Percentiles rank a stretch among this genome's conserved stretches.
Conservation (phyloP, 1,140 invertebrate genomes). For the Hydropsyche tenuis region DNA sequence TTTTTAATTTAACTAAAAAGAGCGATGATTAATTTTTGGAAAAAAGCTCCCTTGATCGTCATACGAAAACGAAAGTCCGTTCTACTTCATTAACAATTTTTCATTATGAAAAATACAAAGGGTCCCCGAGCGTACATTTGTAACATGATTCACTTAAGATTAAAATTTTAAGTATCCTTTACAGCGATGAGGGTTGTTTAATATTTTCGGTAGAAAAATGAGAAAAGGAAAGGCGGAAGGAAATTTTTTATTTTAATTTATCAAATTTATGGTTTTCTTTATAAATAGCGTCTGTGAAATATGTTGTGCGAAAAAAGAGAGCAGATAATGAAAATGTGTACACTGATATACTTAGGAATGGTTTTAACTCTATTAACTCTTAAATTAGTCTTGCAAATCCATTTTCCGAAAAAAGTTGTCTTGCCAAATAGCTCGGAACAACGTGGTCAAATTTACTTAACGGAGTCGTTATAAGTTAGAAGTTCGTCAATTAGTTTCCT, state of each 20-base stretch:
- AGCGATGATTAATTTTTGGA: neutral
- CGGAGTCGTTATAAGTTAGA: constrained; percentile 17
- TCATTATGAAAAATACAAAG: constrained; percentile 26
- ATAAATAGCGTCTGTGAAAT: too few species aligned
- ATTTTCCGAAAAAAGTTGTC: too few species aligned
- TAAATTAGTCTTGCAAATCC: too few species aligned
- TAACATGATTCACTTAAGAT: constrained; percentile 29
- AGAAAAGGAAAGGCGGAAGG: constrained; percentile 4
- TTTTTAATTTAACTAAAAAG: neutral
- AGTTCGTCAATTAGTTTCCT: constrained; percentile 27
- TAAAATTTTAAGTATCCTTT: constrained; percentile 25
- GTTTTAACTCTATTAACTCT: too few species aligned
- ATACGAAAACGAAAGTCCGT: constrained; percentile 19
- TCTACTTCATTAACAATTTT: constrained; percentile 27
- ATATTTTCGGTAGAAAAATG: constrained; percentile 21
- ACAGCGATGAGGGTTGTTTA: constrained; percentile 20
- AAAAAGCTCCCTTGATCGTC: neutral
- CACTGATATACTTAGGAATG: too few species aligned
- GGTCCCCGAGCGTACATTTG: constrained; percentile 22
- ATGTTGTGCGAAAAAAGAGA: too few species aligned
- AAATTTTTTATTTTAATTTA: neutral
- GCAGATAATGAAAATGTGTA: too few species aligned
- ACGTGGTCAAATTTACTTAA: constrained; percentile 17
- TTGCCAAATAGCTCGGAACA: neutral
- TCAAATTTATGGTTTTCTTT: constrained; percentile 14